Base-by-base conservation (phyloP, 1,140 invertebrate genomes). In the Musca domestica region DNA sequence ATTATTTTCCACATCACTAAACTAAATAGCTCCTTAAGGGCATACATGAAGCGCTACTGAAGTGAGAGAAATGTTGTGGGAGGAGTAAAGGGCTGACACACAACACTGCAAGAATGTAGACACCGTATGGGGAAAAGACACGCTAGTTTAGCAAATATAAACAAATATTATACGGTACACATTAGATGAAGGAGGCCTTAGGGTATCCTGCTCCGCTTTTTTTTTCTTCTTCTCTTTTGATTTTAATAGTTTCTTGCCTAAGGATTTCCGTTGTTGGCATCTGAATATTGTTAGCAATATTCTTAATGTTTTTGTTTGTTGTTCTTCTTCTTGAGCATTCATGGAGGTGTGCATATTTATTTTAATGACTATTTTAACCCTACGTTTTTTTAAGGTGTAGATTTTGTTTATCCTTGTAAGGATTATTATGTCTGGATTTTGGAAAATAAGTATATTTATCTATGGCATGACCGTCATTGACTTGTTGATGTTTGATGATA, bases 1-100 rank as follows among this genome's bases (percentile, higher is more conserved):
- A 61, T 61, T 61, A 61, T 61, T 61, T 61, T 61, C 56, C 17
- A 61, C 56, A 61, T 61, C 56, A 61, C 27, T 61, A 19, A 61
- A 61, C 34, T 61, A 61, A 34, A 17, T 19, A 34, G 56, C 56
- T 61, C 56, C 56, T 61, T 58, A 34, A 34, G 56, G 34, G 34
- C 34, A 41, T 41, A 41, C 6, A 9, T 41, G 34, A 30, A 30
- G 27, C 3, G 12, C 27, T 30, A 30, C 27, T 30, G 27, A 41
- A 9, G 34, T 41, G 10, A 41, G 34, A 41, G 10, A n/a, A n/a
- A n/a, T 5, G 34, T 41, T 41, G 10, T 10, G n/a, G 34, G 34
- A 41, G 10, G 34, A 41, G 10, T 2, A 41, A 41, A 5, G 12
- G 34, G 56, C 20, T 19, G 10, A 17, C 14, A 30, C 6, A 27